Conservation (phyloP, 2,797 vertebrate species). For the Zalophus californianus region DNA sequence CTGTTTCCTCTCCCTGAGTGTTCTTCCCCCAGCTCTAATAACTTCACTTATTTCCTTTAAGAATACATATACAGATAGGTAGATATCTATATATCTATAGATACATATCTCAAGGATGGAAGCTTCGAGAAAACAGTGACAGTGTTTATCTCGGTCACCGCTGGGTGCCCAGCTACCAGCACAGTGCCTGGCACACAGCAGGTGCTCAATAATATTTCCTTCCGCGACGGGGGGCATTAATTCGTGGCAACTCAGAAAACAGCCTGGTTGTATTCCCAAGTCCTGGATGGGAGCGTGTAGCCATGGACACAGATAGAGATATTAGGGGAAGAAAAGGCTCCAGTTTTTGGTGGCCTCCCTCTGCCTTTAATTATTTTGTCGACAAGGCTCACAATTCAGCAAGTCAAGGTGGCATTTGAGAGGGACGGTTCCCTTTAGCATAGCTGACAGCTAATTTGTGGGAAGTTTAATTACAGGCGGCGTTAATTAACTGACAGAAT, state of each 20-base stretch:
- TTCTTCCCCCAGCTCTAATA: background rate
- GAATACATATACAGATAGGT: background rate
- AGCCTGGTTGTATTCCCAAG: background rate
- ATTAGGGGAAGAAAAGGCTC: background rate
- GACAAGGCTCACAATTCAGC: constrained; percentile 85
- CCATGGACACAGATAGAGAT: background rate
- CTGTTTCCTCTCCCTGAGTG: background rate
- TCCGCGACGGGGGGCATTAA: background rate
- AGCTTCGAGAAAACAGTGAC: background rate
- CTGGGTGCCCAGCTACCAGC: background rate
- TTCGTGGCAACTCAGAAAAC: background rate
- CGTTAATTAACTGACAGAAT: constrained; percentile 93
- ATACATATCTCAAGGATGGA: no score
- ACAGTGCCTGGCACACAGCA: background rate
- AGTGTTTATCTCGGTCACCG: no score
- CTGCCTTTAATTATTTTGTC: constrained; percentile 87
- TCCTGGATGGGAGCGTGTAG: background rate
- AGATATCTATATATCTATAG: no score
- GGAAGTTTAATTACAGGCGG: constrained; percentile 94
- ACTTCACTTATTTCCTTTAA: background rate
- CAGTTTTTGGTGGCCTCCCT: constrained; percentile 64
- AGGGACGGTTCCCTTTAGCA: constrained; percentile 89
- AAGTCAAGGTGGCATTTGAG: constrained; percentile 91
- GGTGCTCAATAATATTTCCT: background rate
- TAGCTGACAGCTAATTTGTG: constrained; percentile 93